These are phyloP conservation scores for Hirtodrosophila histrioides DNA, from an alignment of 2,888 invertebrate genomes.

Conservation along the genomic window DNA sequence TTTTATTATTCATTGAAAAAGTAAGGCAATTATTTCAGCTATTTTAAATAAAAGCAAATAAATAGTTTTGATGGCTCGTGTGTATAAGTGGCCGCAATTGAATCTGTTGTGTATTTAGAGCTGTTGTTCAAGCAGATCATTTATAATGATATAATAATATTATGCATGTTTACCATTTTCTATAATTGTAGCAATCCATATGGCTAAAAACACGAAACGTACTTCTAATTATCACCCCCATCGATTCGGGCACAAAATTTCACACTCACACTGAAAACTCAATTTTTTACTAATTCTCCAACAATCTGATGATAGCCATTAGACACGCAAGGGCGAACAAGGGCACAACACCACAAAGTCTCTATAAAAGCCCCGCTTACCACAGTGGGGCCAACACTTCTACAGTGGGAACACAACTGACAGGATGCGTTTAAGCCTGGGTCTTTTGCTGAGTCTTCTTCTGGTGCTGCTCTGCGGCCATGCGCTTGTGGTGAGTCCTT, in stretches of 20 bases:
- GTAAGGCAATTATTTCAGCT: too few species aligned
- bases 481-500: constrained; percentile 54
- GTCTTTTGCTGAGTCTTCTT: constrained; percentile 28
- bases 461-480: constrained; percentile 33
- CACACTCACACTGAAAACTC: constrained; percentile 15
- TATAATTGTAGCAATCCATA: constrained; percentile 17
- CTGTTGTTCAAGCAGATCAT: constrained; percentile 5
- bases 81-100: constrained; percentile 7
- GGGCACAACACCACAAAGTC: neutral
- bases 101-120: neutral
- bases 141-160: constrained; percentile 23
- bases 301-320: constrained; percentile 32
- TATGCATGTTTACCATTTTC: neutral
- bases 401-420: constrained; percentile 1
- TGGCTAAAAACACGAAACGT: constrained; percentile 5
- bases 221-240: constrained; percentile 2
- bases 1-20: too few species aligned
- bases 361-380: constrained; percentile 21
- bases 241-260: constrained; percentile 20
- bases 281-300: constrained; percentile 13
- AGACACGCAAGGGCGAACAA: constrained; percentile 38
- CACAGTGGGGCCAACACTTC: constrained; percentile 15
- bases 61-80: too few species aligned
- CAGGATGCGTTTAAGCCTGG: constrained; percentile 50
- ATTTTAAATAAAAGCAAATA: too few species aligned